Evolutionary conservation across 2,888 invertebrate species (phyloP), one percentile per base, ranked within the genome.

Genomic region (Agelastica alni): DNA sequence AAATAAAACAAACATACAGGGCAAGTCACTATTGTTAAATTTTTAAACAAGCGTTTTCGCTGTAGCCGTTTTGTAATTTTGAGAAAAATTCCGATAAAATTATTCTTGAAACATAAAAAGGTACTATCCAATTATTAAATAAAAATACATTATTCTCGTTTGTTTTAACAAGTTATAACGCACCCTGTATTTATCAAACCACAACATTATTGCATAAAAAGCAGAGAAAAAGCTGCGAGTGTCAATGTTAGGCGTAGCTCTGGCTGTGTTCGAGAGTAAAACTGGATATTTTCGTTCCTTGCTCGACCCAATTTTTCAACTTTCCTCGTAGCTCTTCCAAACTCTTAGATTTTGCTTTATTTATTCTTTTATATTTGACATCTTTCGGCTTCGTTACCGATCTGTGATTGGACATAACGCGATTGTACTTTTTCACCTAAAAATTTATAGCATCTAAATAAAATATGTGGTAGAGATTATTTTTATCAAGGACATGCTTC

Each of bases 341-440:
- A 68, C 92, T 92, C 77, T 92, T 91, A 57, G 92, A 92, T 73
- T 93, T 93, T 3, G 92, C 92, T 74, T 93, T 92, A 74, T 92
- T 93, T 75, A 92, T 93, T 70, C 92, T 83, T 75, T 92, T 92
- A 78, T 92, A 93, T 77, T 93, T 93, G 22, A 93, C 92, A 73
- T 93, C 93, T 78, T 92, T 92, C 60, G 92, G 92, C 74, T 93
- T 93, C 3, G 91, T 92, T 44, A 93, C 93, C 45, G 91, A 91
- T 60, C 92, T 82, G 75, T 93, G 93, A 77, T 92, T 93, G 37
- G 90, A 91, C 92, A 93, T 93, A 52, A 93, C 92, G 62, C 93
- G 80, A 76, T 91, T 91, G 77, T 89, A 62, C 26, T 59, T 62
- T 36, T 62, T 62, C 20, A 58, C 51, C 47, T 47, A 17, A 10